These are phyloP conservation scores for Tricholaema leucomelas DNA, from an alignment of 2,113 vertebrate species.

Conservation along the genomic window DNA sequence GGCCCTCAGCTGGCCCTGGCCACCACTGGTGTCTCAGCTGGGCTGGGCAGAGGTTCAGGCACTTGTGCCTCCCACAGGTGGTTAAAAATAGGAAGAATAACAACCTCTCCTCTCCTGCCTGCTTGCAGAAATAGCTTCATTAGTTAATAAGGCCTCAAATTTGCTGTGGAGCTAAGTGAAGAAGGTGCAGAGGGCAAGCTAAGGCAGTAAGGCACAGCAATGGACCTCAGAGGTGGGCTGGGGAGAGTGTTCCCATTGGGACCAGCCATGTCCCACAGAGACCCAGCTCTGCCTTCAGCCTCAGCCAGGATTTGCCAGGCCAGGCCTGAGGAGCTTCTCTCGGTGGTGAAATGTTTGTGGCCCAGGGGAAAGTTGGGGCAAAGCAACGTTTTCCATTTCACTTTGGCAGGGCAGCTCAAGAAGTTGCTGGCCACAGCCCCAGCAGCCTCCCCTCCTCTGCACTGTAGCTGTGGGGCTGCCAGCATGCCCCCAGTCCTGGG, in stretches of 20 bases:
- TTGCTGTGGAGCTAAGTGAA: slow-evolving; percentile 30
- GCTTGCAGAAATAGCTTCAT: slow-evolving; percentile 50
- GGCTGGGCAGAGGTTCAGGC: not conserved
- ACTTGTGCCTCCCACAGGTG: not conserved
- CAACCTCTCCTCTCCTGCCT: slow-evolving; percentile 4
- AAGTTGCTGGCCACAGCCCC: too few relatives aligned
- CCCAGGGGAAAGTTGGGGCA: not conserved
- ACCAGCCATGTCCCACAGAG: fast-evolving
- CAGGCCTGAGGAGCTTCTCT: not conserved
- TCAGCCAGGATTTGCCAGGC: not conserved
- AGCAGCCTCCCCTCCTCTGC: not conserved
- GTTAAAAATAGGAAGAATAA: slow-evolving; percentile 57
- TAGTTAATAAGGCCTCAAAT: slow-evolving; percentile 42
- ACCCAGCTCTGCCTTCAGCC: not conserved
- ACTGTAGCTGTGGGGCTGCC: not conserved
- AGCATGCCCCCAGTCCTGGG: not conserved
- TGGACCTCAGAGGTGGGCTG: not conserved
- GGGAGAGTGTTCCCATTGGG: not conserved
- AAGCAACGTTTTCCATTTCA: not conserved
- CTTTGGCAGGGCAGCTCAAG: too few relatives aligned
- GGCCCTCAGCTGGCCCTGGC: not conserved
- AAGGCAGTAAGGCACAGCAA: not conserved
- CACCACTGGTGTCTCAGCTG: not conserved
- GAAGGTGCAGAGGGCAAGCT: not conserved
- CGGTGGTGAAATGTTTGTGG: not conserved